Evolutionary conservation across 2,113 vertebrate genomes (phyloP).

Genomic region (Melospiza melodia): DNA sequence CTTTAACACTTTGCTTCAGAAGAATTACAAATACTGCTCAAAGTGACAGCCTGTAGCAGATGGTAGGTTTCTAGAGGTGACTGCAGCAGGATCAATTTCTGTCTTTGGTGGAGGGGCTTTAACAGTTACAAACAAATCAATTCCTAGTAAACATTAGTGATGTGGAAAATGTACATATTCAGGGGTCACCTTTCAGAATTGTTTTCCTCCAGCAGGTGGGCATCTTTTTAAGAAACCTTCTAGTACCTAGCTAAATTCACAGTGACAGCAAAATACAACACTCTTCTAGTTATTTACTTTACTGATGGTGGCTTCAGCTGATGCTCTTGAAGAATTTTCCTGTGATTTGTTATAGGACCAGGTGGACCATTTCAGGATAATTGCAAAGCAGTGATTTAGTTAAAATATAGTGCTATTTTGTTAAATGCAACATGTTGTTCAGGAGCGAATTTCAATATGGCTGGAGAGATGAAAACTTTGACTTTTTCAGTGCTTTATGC

Average conservation of each 20-base stretch:
- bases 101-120: neutral
- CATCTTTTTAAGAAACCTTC: neutral
- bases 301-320: neutral
- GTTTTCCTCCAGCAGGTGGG: neutral
- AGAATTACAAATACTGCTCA: neutral
- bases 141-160: neutral
- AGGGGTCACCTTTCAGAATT: neutral
- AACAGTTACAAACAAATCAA: conserved; percentile 35
- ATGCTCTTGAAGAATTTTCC: neutral
- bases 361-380: neutral
- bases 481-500: neutral
- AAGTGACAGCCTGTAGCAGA: conserved; percentile 11
- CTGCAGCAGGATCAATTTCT: conserved; percentile 10
- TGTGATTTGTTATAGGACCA: neutral
- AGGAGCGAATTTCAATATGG: neutral
- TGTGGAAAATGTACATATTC: neutral
- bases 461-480: neutral
- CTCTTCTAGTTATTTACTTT: neutral
- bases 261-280: neutral
- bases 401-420: neutral
- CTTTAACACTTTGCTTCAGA: neutral
- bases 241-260: neutral
- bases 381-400: neutral
- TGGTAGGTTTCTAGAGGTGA: neutral
- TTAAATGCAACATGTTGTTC: neutral